Percentiles rank a stretch among this genome's conserved stretches.
Conservation (phyloP, 1,140 invertebrate genomes). For the Anastrepha obliqua region DNA sequence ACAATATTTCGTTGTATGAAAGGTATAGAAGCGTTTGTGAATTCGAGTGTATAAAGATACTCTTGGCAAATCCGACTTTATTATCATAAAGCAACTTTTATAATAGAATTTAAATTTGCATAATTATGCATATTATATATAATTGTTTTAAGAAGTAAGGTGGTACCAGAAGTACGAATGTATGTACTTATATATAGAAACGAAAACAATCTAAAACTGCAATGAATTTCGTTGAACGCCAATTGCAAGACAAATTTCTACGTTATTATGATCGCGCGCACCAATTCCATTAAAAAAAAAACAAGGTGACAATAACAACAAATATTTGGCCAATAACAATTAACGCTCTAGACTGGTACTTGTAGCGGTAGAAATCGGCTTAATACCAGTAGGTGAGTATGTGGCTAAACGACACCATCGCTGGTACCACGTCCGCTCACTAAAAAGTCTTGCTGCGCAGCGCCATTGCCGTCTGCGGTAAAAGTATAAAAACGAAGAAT, state of each 20-base stretch:
- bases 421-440: conserved; percentile 1
- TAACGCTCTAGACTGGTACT: background rate
- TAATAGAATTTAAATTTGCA: no score
- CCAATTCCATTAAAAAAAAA: background rate
- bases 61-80: no score
- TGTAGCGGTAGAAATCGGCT: conserved; percentile 9
- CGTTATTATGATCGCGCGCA: background rate
- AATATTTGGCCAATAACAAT: conserved; percentile 10
- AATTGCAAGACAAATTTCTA: background rate
- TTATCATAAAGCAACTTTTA: no score
- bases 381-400: conserved; percentile 7
- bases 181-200: background rate
- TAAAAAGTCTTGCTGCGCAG: conserved; percentile 53
- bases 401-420: conserved; percentile 34
- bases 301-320: background rate
- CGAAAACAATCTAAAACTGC: background rate
- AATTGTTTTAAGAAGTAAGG: background rate
- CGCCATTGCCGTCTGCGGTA: background rate
- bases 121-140: background rate
- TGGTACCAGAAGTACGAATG: background rate
- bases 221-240: background rate
- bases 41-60: no score
- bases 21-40: no score
- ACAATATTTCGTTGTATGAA: no score
- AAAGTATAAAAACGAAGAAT: conserved; percentile 69